Evolutionary conservation across 1,140 invertebrate species (phyloP).

Genomic region (Araneus ventricosus): DNA sequence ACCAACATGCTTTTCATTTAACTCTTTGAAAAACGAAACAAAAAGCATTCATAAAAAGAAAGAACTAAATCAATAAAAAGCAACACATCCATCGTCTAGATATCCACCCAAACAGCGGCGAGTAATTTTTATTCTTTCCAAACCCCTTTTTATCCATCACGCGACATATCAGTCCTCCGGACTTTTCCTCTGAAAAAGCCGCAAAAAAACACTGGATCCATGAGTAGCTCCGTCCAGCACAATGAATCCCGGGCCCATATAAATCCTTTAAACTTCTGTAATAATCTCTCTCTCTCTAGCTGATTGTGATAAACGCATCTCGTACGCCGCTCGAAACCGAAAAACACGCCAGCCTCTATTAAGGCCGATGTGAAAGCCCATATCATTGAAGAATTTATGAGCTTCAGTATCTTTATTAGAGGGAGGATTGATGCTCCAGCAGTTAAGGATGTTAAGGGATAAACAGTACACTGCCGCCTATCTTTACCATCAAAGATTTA

Average conservation of each 20-base stretch:
- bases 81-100: too few species aligned
- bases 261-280: slow-evolving; percentile 48
- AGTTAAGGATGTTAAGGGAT: slow-evolving; percentile 24
- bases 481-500: slow-evolving; percentile 37
- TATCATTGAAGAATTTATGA: slow-evolving; percentile 51
- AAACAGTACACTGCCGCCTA: background rate
- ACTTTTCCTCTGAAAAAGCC: background rate
- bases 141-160: background rate
- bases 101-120: too few species aligned
- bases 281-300: slow-evolving; percentile 19
- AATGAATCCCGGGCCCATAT: slow-evolving; percentile 37
- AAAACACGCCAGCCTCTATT: slow-evolving; percentile 29
- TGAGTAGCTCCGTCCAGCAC: slow-evolving; percentile 4
- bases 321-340: slow-evolving; percentile 13
- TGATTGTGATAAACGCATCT: slow-evolving; percentile 47
- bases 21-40: too few species aligned
- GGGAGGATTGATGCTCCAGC: slow-evolving; percentile 25
- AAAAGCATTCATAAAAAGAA: too few species aligned
- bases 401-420: slow-evolving; percentile 41
- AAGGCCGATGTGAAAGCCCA: slow-evolving; percentile 18
- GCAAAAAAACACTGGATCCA: background rate
- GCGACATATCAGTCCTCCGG: background rate
- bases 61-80: too few species aligned
- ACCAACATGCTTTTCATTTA: too few species aligned
- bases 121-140: background rate